Conservation (phyloP, 2,888 invertebrate genomes). For the Macrosiphum euphorbiae region DNA sequence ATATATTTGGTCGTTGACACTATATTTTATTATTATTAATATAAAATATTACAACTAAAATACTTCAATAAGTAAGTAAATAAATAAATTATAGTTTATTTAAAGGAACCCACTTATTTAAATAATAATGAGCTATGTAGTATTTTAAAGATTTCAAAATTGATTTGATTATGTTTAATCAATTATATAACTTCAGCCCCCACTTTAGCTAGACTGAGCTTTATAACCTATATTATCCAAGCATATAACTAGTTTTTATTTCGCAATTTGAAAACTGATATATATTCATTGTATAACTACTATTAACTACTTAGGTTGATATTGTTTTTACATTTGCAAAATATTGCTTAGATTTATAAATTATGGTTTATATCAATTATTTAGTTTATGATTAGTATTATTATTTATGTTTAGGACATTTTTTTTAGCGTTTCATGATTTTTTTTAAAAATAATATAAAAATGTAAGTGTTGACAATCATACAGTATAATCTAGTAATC, state of each 20-base stretch:
- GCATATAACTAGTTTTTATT: too few species aligned
- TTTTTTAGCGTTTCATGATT: background rate
- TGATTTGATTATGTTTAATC: background rate
- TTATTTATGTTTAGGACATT: background rate
- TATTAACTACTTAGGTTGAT: background rate
- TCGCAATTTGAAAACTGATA: too few species aligned
- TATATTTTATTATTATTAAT: background rate
- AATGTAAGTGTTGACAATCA: conserved; percentile 3
- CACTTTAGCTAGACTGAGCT: background rate
- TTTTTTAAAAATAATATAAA: background rate
- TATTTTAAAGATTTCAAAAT: background rate
- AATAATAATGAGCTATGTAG: background rate
- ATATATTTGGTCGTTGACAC: too few species aligned
- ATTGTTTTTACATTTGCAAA: background rate
- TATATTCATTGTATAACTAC: background rate
- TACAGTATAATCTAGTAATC: conserved; percentile 18
- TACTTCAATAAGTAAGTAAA: background rate
- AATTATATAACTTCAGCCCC: background rate
- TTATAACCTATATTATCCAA: background rate
- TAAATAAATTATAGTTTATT: background rate
- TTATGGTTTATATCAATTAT: background rate
- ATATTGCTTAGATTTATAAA: background rate
- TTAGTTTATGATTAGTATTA: too few species aligned
- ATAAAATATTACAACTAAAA: background rate
- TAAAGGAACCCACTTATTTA: background rate